These are phyloP conservation scores for Polypterus senegalus DNA, from an alignment of 2,113 vertebrate species.

Conservation along the genomic window DNA sequence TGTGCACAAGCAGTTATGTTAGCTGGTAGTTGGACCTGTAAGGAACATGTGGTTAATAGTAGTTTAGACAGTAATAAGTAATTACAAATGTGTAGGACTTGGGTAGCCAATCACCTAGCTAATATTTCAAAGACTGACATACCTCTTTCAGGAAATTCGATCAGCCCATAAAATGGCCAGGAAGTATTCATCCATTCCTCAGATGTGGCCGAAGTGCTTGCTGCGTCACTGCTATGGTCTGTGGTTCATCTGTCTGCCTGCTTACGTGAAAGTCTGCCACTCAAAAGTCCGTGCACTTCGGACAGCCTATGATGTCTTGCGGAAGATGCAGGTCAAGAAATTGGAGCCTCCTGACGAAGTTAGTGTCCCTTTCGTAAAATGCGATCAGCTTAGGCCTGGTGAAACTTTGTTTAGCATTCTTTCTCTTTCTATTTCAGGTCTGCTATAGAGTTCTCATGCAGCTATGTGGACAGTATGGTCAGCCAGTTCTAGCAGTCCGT, in stretches of 20 bases:
- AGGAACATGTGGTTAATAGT: too few species aligned
- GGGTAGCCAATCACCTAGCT: too few species aligned
- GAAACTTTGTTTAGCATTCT: too few species aligned
- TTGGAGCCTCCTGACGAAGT: constrained; percentile 94
- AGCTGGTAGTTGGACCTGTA: too few species aligned
- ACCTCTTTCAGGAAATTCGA: constrained; percentile 74
- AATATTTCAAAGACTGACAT: too few species aligned
- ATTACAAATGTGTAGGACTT: too few species aligned
- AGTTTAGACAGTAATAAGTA: too few species aligned
- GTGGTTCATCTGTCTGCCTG: constrained; percentile 96
- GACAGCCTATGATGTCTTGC: constrained; percentile 81
- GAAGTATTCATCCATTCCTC: constrained; percentile 82
- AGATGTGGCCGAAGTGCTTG: constrained; percentile 96
- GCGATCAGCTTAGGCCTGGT: too few species aligned
- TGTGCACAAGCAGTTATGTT: too few species aligned
- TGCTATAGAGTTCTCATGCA: constrained; percentile 96
- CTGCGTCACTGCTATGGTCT: constrained; percentile 86
- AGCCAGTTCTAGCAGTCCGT: constrained; percentile 84
- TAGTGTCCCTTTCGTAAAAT: constrained; percentile 9
- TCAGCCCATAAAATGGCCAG: constrained; percentile 89
- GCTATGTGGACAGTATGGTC: constrained; percentile 89
- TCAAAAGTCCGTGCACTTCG: constrained; percentile 89
- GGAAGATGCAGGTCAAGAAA: constrained; percentile 89
- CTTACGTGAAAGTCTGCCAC: constrained; percentile 75
- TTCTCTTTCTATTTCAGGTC: constrained; percentile 51